A percentile compares a stretch with the other conserved stretches of the same genome.
phyloP scores from a whole-genome alignment of 2,888 invertebrate species.

The Drosophila cracens region DNA sequence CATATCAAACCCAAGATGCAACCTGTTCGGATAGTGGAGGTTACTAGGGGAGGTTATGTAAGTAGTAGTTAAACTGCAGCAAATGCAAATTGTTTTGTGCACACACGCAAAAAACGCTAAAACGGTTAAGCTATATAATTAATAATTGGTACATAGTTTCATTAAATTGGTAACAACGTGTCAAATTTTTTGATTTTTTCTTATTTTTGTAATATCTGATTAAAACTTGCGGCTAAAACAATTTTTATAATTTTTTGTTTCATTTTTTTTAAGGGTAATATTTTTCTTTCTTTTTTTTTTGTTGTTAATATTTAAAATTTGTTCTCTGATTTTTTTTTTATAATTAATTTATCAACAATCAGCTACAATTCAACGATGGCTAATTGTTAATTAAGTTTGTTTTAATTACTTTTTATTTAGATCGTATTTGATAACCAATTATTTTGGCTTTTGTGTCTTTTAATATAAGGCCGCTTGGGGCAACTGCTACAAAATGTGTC shows the following conservation, averaged over 20 bases:
- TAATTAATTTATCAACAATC: conserved; percentile 61
- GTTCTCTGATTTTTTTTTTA: conserved; percentile 23
- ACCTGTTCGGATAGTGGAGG: not conserved
- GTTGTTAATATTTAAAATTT: conserved; percentile 32
- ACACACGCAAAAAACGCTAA: conserved; percentile 22
- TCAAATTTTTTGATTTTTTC: conserved; percentile 10
- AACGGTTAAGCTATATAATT: conserved; percentile 34
- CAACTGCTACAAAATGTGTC: conserved; percentile 64
- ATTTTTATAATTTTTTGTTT: conserved; percentile 22
- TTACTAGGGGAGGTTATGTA: not conserved
- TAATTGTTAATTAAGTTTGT: conserved; percentile 50
- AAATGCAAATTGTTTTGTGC: conserved; percentile 46
- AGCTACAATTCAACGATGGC: conserved; percentile 69
- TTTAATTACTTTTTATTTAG: conserved; percentile 24
- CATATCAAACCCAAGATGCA: conserved; percentile 6
- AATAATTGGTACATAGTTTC: conserved; percentile 27
- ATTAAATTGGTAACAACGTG: conserved; percentile 43
- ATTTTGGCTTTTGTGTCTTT: conserved; percentile 25
- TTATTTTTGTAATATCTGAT: conserved; percentile 22
- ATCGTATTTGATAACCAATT: conserved; percentile 24
- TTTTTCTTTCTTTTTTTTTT: conserved; percentile 1
- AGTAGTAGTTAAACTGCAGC: conserved; percentile 29
- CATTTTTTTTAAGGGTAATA: not conserved
- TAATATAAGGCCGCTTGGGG: conserved; percentile 71
- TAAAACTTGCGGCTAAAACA: conserved; percentile 53